Percentiles rank a stretch among this genome's conserved stretches.
Conservation (phyloP, 2,797 vertebrate species). For the Tokudaia tokunoshimensis region DNA sequence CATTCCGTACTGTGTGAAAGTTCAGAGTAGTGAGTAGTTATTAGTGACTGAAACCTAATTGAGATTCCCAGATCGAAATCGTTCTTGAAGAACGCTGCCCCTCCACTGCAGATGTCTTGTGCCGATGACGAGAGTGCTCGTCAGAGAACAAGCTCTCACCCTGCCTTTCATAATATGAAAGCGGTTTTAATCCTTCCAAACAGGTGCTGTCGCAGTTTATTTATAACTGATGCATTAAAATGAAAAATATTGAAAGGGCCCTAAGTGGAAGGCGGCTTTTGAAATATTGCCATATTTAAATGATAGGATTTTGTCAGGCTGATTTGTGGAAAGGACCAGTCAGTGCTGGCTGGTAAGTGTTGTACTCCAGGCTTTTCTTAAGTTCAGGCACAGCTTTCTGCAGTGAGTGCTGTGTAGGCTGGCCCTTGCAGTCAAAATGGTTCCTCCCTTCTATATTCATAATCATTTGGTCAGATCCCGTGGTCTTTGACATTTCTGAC, state of each 20-base stretch:
- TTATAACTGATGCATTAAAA: conserved; percentile 85
- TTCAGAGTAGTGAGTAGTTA: conserved; percentile 67
- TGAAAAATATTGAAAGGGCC: conserved; percentile 81
- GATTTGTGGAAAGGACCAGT: conserved; percentile 71
- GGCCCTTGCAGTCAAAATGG: neutral
- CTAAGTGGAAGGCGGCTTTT: conserved; percentile 70
- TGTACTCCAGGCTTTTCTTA: neutral
- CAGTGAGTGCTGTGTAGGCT: neutral
- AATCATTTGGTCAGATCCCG: conserved; percentile 47
- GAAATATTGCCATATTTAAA: conserved; percentile 74
- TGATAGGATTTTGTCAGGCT: conserved; percentile 65
- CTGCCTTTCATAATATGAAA: conserved; percentile 76
- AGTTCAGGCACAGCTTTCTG: neutral
- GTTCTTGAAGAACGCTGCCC: conserved; percentile 70
- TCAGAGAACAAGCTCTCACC: conserved; percentile 75
- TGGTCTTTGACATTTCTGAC: conserved; percentile 57
- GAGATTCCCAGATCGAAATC: conserved; percentile 72
- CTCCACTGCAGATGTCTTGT: conserved; percentile 57
- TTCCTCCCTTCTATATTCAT: conserved; percentile 26
- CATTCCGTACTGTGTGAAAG: conserved; percentile 68
- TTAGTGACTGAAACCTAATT: conserved; percentile 79
- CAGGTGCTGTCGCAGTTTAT: conserved; percentile 82
- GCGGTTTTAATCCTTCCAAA: conserved; percentile 79
- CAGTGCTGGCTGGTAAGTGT: conserved; percentile 24
- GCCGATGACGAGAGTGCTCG: conserved; percentile 72